Base-by-base conservation (phyloP, 2,888 invertebrate genomes). In the Cylloceria caligata region DNA sequence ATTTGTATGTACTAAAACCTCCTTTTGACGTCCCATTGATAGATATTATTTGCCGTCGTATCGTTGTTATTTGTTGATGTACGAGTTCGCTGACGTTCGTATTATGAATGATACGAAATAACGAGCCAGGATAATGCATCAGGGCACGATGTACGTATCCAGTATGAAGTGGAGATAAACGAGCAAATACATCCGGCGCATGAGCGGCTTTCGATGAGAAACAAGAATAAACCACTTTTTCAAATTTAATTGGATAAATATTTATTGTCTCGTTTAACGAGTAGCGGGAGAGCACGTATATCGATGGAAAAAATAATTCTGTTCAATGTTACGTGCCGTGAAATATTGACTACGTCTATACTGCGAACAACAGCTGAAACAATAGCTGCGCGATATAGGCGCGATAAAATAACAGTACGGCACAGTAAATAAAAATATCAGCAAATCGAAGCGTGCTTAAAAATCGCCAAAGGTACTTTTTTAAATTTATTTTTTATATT, bases 211-310 rank as follows among this genome's bases (percentile, higher is more conserved):
- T n/a, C n/a, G n/a, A 30, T 30, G 30, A 30, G 34, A 60, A 16
- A 60, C n/a, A n/a, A n/a, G n/a, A n/a, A n/a, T 36, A 36, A 55
- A 36, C n/a, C 57, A 30, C 16, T 49, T 52, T 49, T 34, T 27
- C 47, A 64, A 49, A 34, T 34, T 47, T 30, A 73, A 73, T 62
- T 64, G 73, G 34, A 49, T 34, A 49, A 73, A 62, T 73, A 64
- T 73, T 73, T 62, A 47, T 62, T 13, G 24, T 21, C 36, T 39
- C 49, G 49, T 62, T 73, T 42, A 60, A 5, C 30, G 57, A 4
- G 5, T 9, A 19, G 52, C 4, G 27, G 13, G 4, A 13, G 21
- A n/a, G 36, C 39, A 21, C 34, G 55, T 30, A 13, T 45, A 27
- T 67, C 49, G 30, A 16, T n/a, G 62, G 21, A 47, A 39, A 11